Evolutionary conservation across 2,888 invertebrate species (phyloP).

Genomic region (Coleophora deauratella): DNA sequence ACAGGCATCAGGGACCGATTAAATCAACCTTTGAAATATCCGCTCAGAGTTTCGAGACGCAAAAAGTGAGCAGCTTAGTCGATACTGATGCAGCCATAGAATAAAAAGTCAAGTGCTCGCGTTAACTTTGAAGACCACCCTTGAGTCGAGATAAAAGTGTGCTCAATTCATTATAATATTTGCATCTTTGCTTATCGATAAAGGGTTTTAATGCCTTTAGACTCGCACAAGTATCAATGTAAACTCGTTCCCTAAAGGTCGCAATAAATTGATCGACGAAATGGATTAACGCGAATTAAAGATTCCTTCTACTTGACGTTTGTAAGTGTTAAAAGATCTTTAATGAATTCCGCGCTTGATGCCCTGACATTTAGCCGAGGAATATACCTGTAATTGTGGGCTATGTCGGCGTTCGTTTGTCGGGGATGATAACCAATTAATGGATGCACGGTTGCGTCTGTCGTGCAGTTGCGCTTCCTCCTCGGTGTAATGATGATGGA

Average conservation of each 20-base stretch:
- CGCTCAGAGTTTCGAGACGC: too few relatives aligned
- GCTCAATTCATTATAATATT: neutral
- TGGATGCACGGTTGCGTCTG: slow-evolving; percentile 15
- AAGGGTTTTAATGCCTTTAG: slow-evolving; percentile 1
- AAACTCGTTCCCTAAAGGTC: slow-evolving; percentile 27
- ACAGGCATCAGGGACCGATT: too few relatives aligned
- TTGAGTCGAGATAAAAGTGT: neutral
- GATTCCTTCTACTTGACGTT: slow-evolving; percentile 26
- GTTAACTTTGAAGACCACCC: too few relatives aligned
- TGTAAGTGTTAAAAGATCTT: slow-evolving; percentile 3
- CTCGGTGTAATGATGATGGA: slow-evolving; percentile 27
- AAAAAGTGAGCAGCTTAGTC: too few relatives aligned
- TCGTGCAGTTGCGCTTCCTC: slow-evolving; percentile 30
- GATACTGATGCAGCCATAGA: too few relatives aligned
- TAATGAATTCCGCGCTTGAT: slow-evolving; percentile 17
- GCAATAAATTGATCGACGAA: slow-evolving; percentile 24
- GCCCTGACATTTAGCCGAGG: slow-evolving; percentile 26
- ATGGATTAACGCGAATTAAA: slow-evolving; percentile 33
- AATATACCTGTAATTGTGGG: slow-evolving; percentile 20
- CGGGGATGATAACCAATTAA: slow-evolving; percentile 5
- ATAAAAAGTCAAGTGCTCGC: too few relatives aligned
- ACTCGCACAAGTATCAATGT: slow-evolving; percentile 5
- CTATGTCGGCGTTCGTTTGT: slow-evolving; percentile 7
- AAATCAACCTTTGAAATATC: too few relatives aligned
- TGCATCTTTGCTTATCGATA: slow-evolving; percentile 6